Conservation (phyloP, 2,113 vertebrate species). For the Lophochroa leadbeateri region DNA sequence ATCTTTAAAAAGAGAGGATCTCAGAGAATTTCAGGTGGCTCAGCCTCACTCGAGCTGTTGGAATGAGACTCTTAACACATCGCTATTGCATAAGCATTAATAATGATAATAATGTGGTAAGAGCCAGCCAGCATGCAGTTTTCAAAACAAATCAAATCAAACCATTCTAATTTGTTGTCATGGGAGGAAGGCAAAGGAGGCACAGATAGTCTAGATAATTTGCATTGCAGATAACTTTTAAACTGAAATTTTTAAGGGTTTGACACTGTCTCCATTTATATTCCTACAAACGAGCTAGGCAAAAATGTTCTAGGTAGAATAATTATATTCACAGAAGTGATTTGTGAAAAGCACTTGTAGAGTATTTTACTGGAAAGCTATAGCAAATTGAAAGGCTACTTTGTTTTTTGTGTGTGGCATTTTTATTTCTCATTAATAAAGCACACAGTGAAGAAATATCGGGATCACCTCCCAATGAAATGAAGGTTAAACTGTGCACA, state of each 20-base stretch:
- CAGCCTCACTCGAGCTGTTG: neutral
- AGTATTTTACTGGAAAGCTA: neutral
- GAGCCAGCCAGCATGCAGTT: neutral
- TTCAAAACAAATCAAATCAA: slow-evolving; percentile 25
- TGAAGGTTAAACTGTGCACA: neutral
- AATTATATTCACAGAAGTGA: neutral
- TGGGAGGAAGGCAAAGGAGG: neutral
- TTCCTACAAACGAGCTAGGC: neutral
- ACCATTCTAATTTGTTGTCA: neutral
- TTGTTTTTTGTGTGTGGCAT: neutral
- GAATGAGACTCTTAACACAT: neutral
- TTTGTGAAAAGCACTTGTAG: neutral
- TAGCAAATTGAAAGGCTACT: neutral
- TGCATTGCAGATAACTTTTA: neutral
- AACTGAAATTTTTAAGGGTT: neutral
- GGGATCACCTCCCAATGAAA: neutral
- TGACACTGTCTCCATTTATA: neutral
- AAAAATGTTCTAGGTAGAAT: neutral
- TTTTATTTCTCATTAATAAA: neutral
- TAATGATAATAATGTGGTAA: neutral
- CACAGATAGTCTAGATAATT: neutral
- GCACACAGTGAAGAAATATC: neutral
- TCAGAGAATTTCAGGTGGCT: neutral
- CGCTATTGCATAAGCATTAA: neutral
- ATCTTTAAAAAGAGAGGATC: neutral